Percentiles rank a stretch among this genome's conserved stretches.
Conservation (phyloP, 2,888 invertebrate genomes). For the Chaetogeoica ovagalla region DNA sequence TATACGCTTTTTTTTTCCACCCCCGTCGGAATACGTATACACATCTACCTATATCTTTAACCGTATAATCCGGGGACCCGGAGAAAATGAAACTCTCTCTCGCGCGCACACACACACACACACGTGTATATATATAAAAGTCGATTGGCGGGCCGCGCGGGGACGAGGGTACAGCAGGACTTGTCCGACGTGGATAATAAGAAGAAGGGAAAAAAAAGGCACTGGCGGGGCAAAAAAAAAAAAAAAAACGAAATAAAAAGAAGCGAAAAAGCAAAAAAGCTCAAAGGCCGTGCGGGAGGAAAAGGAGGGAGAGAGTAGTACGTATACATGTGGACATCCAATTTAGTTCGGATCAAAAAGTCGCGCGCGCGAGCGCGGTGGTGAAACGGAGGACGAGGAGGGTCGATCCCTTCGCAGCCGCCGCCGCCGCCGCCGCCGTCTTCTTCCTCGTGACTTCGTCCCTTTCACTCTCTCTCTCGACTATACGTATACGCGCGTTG, state of each 20-base stretch:
- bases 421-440: not conserved
- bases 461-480: not conserved
- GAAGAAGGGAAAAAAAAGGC: constrained; percentile 22
- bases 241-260: not conserved
- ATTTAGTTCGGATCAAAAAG: constrained; percentile 53
- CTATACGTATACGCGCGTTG: not conserved
- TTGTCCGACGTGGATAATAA: constrained; percentile 52
- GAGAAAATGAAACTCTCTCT: constrained; percentile 53
- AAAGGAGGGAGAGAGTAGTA: not conserved
- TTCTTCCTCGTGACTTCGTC: not conserved
- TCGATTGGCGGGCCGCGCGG: not conserved
- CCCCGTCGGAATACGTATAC: no score
- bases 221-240: not conserved
- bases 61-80: constrained; percentile 48
- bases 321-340: constrained; percentile 51
- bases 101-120: no score
- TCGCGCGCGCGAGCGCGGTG: constrained; percentile 40
- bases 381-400: not conserved
- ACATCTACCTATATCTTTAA: constrained; percentile 45
- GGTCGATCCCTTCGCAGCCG: not conserved
- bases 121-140: not conserved
- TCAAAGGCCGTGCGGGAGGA: constrained; percentile 44
- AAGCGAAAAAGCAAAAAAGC: constrained; percentile 34
- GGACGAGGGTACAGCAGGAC: constrained; percentile 13
- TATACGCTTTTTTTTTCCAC: constrained; percentile 37